Base-by-base conservation (phyloP, 2,888 invertebrate genomes). In the Hypena proboscidalis region DNA sequence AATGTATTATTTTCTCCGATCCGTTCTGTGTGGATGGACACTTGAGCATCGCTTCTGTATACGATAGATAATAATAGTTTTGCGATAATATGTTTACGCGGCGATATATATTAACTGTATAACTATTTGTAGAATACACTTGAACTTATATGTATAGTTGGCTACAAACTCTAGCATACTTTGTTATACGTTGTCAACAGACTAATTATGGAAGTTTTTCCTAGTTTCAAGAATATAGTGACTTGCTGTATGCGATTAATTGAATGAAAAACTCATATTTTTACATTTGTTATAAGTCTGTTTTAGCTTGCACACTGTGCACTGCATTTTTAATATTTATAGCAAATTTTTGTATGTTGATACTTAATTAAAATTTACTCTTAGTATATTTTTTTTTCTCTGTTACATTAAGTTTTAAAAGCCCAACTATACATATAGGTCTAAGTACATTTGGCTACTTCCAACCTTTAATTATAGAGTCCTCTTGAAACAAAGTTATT, bases 21-120 rank as follows among this genome's bases (percentile, higher is more conserved):
- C n/a, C n/a, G n/a, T n/a, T n/a, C n/a, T n/a, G n/a, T n/a, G n/a
- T n/a, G n/a, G n/a, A n/a, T n/a, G n/a, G n/a, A n/a, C n/a, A n/a
- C n/a, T n/a, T n/a, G n/a, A n/a, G 47, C 51, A 40, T 51, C 42
- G 65, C 64, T 66, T 64, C 58, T 61, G 66, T 66, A 66, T 66
- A 66, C 66, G 66, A 66, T 66, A 63, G 45, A 66, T 55, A 48
- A 40, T 53, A 58, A 53, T 57, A 63, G 52, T 53, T 58, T 56
- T 52, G 57, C 59, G 49, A 51, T 48, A 50, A 55, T 59, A 53
- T 47, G 41, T 63, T 62, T 31, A 56, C 45, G 60, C 59, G 38
- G 51, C 47, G 41, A 50, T 59, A 20, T 35, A 45, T 45, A 56
- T 49, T 44, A 46, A 47, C 43, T 59, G 56, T 37, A 42, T 42